phyloP scores from a whole-genome alignment of 2,888 invertebrate genomes.

The Kuschelorhynchus macadamiae region DNA sequence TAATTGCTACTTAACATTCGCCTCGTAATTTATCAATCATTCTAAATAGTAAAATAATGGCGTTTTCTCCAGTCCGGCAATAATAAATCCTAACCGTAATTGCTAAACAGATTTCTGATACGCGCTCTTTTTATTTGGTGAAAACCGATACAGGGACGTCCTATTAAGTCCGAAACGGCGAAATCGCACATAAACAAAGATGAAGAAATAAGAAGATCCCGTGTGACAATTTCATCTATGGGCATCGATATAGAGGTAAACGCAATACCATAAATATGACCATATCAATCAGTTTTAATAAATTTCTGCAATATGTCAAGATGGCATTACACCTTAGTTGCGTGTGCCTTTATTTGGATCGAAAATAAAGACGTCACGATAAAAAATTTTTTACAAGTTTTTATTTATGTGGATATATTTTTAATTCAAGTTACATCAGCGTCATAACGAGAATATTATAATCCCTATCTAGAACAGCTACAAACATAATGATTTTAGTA shows the following conservation, averaged over 20 bases:
- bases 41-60: background rate
- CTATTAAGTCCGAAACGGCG: slow-evolving; percentile 29
- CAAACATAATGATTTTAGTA: no score
- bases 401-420: no score
- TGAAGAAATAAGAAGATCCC: slow-evolving; percentile 44
- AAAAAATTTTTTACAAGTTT: background rate
- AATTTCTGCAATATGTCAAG: slow-evolving; percentile 35
- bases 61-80: slow-evolving; percentile 1
- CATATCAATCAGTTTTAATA: slow-evolving; percentile 40
- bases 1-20: no score
- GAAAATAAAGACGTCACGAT: slow-evolving; percentile 4
- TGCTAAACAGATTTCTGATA: slow-evolving; percentile 20
- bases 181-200: slow-evolving; percentile 39
- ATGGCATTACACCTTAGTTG: slow-evolving; percentile 21
- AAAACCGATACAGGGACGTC: slow-evolving; percentile 29
- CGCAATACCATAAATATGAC: slow-evolving; percentile 36
- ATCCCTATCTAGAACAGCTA: no score
- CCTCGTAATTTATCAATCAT: no score
- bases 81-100: slow-evolving; percentile 21
- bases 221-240: slow-evolving; percentile 45
- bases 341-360: slow-evolving; percentile 17
- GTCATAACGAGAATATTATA: no score
- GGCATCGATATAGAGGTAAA: slow-evolving; percentile 29
- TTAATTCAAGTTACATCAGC: no score
- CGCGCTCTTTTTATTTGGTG: slow-evolving; percentile 18